Base-by-base conservation (phyloP, 2,797 vertebrate genomes). In the Poeciliopsis gracilis region DNA sequence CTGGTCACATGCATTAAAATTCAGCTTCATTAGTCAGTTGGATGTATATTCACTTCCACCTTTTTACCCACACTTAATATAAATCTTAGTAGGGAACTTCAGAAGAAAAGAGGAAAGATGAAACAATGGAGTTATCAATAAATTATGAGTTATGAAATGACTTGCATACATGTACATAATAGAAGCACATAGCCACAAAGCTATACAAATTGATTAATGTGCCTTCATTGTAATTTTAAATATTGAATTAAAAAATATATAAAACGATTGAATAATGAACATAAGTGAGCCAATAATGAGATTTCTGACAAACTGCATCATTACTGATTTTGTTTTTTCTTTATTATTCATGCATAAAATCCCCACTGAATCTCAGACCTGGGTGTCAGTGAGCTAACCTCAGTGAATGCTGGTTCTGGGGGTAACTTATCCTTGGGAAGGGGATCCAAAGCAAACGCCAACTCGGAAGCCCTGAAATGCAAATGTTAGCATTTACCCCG, bases 381-480 rank as follows among this genome's bases (percentile, higher is more conserved):
- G 49, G 23, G 18, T 59, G 11, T 45, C 6, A 74, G 25, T 16
- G 5, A 71, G 90, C 92, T 76, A 92, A 98, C 98, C 97, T 99
- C 97, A 1, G 97, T 97, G 59, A 97, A 91, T 16, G 92, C 90
- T 0, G 95, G 92, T 0, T 96, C 91, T 28, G 96, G 91, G 0
- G 97, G 97, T 79, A 99, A 92, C 81, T 97, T 97, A 18, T 94
- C 94, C 78, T 97, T 92, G 12, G 97, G 96, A 85, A 99, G 94
- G 12, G 96, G 94, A 0, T 96, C 96, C 80, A 99, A 90, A 16
- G 97, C 96, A 87, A 98, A 99, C 0, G 97, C 97, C 90, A 99
- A 78, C 84, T 99, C 98, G 36, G 98, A 98, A 51, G 97, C 97
- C 98, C 98, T 99, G 71, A 36, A 90, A 86, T 12, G 49, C 51